Evolutionary conservation across 30 jellyfish, hydroid and myxozoan species (phyloP).

Genomic region (Pseudorhiza aurosa): DNA sequence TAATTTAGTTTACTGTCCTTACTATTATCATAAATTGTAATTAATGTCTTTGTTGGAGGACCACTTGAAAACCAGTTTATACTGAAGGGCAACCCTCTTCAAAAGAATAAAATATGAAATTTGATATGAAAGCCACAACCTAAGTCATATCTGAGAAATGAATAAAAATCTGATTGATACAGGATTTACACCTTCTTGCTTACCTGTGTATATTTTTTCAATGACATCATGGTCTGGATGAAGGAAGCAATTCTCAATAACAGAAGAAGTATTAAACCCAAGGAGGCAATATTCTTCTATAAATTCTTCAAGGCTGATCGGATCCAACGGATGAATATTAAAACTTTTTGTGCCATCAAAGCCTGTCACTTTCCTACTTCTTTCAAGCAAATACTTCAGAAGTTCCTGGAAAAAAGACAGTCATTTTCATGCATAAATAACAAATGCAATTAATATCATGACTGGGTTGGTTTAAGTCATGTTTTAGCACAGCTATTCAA

Average conservation of each 20-base stretch:
- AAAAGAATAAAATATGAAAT: too few relatives aligned
- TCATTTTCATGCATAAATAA: neutral
- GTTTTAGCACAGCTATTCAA: too few relatives aligned
- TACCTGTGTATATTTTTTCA: slow-evolving; percentile 27
- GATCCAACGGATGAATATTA: slow-evolving; percentile 22
- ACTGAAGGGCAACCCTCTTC: too few relatives aligned
- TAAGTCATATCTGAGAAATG: too few relatives aligned
- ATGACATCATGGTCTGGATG: neutral
- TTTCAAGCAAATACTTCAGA: slow-evolving; percentile 27
- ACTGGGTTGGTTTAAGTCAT: too few relatives aligned
- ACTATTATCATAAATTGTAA: too few relatives aligned
- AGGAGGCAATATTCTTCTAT: slow-evolving; percentile 69
- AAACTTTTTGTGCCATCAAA: neutral
- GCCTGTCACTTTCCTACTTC: slow-evolving; percentile 2
- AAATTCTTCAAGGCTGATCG: slow-evolving; percentile 33
- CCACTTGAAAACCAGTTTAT: too few relatives aligned
- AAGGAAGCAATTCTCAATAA: slow-evolving; percentile 29
- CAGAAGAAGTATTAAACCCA: slow-evolving; percentile 25
- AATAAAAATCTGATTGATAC: too few relatives aligned
- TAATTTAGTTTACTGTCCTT: too few relatives aligned
- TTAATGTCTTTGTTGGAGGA: too few relatives aligned
- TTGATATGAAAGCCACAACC: too few relatives aligned
- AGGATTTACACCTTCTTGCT: too few relatives aligned
- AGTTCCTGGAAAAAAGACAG: slow-evolving; percentile 10
- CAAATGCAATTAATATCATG: neutral